phyloP scores from a whole-genome alignment of 1,140 invertebrate genomes.

The Nephila pilipes region DNA sequence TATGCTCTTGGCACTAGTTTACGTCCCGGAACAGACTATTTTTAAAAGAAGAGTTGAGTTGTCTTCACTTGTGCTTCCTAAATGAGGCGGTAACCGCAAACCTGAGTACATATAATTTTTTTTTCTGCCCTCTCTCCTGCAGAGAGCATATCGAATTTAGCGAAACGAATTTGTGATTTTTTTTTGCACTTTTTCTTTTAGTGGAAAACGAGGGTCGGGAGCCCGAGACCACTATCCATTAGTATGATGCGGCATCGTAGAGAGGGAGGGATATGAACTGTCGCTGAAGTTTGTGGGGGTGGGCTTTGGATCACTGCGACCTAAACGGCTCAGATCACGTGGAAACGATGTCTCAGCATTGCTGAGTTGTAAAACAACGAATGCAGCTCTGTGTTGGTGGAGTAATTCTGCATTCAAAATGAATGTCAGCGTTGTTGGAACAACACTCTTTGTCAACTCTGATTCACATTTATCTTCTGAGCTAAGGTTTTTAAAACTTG shows the following conservation, averaged over 20 bases:
- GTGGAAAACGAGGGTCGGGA: background rate
- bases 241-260: background rate
- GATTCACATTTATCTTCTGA: too few relatives aligned
- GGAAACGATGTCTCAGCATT: background rate
- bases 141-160: slow-evolving; percentile 51
- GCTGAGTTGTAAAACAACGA: background rate
- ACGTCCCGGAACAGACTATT: slow-evolving; percentile 24
- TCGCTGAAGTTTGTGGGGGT: background rate
- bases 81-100: slow-evolving; percentile 70
- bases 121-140: slow-evolving; percentile 5
- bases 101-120: background rate
- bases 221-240: slow-evolving; percentile 16
- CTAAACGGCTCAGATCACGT: slow-evolving; percentile 58
- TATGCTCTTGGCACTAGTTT: slow-evolving; percentile 8
- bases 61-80: slow-evolving; percentile 51
- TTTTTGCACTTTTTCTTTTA: background rate
- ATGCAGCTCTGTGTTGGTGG: background rate
- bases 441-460: background rate
- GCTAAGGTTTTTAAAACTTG: too few relatives aligned
- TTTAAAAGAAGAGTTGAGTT: slow-evolving; percentile 55
- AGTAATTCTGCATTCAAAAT: background rate
- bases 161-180: slow-evolving; percentile 27
- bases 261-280: slow-evolving; percentile 5
- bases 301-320: slow-evolving; percentile 55
- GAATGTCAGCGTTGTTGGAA: background rate